Percentiles rank a stretch among this genome's conserved stretches.
phyloP scores from a whole-genome alignment of 2,888 invertebrate species.

The Leuctra nigra region DNA sequence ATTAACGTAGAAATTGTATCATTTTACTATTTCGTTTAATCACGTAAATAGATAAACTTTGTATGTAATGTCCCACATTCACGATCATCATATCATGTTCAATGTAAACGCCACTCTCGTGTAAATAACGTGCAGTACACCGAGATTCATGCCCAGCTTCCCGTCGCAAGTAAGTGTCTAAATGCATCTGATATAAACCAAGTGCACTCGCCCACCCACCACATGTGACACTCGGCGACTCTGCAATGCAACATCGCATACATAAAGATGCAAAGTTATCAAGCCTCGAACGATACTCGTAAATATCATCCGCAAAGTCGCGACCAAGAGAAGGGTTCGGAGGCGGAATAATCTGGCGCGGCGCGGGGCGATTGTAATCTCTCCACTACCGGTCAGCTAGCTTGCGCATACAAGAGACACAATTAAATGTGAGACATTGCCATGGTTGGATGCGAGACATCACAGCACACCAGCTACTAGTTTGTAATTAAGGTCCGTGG shows the following conservation, averaged over 20 bases:
- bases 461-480: conserved; percentile 23
- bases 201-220: background rate
- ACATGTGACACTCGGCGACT: background rate
- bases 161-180: background rate
- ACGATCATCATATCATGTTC: too few relatives aligned
- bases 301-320: too few relatives aligned
- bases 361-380: conserved; percentile 15
- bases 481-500: conserved; percentile 18
- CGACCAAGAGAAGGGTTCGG: too few relatives aligned
- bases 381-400: background rate
- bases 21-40: too few relatives aligned
- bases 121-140: too few relatives aligned
- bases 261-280: conserved; percentile 13
- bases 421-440: background rate
- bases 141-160: too few relatives aligned
- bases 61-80: too few relatives aligned
- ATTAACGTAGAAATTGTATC: too few relatives aligned
- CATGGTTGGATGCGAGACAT: conserved; percentile 19
- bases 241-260: conserved; percentile 9
- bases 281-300: conserved; percentile 22
- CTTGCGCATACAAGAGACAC: background rate
- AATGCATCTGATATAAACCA: too few relatives aligned
- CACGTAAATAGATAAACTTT: too few relatives aligned
- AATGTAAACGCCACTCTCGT: too few relatives aligned
- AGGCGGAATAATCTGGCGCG: conserved; percentile 28